These are phyloP conservation scores for Ischnura elegans DNA, from an alignment of 2,888 invertebrate species.

Conservation along the genomic window DNA sequence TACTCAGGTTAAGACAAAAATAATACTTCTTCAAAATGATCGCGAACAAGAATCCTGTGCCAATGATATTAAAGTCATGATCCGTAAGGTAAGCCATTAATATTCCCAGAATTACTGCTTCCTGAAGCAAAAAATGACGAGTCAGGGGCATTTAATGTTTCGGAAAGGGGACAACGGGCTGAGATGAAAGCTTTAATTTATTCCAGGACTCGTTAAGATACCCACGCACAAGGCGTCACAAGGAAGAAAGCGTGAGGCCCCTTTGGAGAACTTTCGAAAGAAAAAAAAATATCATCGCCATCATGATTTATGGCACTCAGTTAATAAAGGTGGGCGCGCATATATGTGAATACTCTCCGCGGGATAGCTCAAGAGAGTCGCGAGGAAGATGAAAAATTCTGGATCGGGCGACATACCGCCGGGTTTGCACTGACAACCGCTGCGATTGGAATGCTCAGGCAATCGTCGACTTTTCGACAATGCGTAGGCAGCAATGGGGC, in stretches of 20 bases:
- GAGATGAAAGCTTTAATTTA: neutral
- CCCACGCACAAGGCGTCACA: slow-evolving; percentile 36
- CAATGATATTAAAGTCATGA: slow-evolving; percentile 50
- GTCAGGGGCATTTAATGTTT: neutral
- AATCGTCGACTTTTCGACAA: neutral
- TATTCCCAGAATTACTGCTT: neutral
- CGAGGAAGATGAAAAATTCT: slow-evolving; percentile 14
- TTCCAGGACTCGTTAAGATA: slow-evolving; percentile 38
- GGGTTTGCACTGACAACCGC: slow-evolving; percentile 28
- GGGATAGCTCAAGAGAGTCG: neutral
- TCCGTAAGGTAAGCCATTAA: neutral
- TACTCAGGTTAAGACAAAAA: too few species aligned
- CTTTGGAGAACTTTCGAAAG: neutral
- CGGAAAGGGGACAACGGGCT: neutral
- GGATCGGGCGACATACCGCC: neutral
- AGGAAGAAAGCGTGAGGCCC: neutral
- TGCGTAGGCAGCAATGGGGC: slow-evolving; percentile 20
- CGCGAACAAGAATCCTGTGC: neutral
- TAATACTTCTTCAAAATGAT: neutral
- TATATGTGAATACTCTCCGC: neutral
- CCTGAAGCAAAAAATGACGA: neutral
- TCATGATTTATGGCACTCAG: neutral
- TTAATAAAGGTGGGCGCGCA: neutral
- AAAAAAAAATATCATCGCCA: neutral
- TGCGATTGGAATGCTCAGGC: slow-evolving; percentile 53